A percentile compares a stretch with the other conserved stretches of the same genome.
Evolutionary conservation across 2,888 invertebrate genomes (phyloP).

Genomic region (Orthonychiurus folsomi): DNA sequence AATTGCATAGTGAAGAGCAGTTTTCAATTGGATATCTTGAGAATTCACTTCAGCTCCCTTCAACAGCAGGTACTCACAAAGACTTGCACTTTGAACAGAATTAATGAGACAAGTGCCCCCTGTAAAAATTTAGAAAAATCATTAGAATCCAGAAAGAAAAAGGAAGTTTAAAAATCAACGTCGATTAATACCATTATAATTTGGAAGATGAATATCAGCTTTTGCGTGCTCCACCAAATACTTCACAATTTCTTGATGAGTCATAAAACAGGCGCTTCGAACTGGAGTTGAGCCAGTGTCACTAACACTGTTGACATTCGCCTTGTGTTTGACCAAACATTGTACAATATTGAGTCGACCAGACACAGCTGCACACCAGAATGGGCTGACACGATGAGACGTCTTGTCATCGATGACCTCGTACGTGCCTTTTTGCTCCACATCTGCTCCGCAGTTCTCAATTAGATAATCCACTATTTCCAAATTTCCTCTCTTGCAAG

Average conservation of each 20-base stretch:
- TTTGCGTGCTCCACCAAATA: constrained; percentile 62
- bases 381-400: constrained; percentile 59
- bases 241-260: constrained; percentile 68
- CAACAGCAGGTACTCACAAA: constrained; percentile 66
- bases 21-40: constrained; percentile 78
- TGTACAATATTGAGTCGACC: constrained; percentile 69
- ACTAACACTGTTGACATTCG: constrained; percentile 74
- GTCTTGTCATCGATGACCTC: constrained; percentile 68
- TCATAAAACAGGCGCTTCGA: constrained; percentile 87
- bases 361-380: constrained; percentile 87
- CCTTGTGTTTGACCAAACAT: constrained; percentile 67
- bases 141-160: background rate
- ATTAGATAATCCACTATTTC: constrained; percentile 79
- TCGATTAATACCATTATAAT: constrained; percentile 57
- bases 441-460: constrained; percentile 67
- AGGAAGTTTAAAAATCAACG: too few species aligned
- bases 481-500: constrained; percentile 66
- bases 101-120: constrained; percentile 87
- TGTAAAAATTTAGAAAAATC: constrained; percentile 13
- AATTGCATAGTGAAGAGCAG: constrained; percentile 88
- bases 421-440: constrained; percentile 73
- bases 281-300: constrained; percentile 84
- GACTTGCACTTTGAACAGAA: constrained; percentile 72
- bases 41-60: constrained; percentile 79
- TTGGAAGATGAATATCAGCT: constrained; percentile 73